Base-by-base conservation (phyloP, 2,888 invertebrate species). In the Theretra japonica region DNA sequence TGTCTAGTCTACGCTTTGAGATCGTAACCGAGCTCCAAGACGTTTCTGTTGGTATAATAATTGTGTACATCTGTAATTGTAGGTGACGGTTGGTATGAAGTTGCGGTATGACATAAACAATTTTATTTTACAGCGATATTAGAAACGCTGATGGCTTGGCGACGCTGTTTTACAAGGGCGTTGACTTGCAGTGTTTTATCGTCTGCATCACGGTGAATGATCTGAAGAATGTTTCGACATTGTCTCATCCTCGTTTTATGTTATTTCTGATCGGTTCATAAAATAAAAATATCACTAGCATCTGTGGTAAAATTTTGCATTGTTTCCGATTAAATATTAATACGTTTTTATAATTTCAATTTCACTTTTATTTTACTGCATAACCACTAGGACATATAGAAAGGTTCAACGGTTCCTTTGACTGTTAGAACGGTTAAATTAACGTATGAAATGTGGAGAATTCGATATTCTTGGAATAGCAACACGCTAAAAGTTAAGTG, bases 1-100 rank as follows among this genome's bases (percentile, higher is more conserved):
- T 62, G 65, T 65, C 48, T 58, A 58, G 23, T 58, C 58, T 48
- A 48, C 41, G 48, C 65, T 23, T 65, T 65, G 48, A 65, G 41
- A 21, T 23, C 23, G 65, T 60, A 65, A 65, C 65, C 65, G 65
- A 21, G 48, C 17, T 23, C 15, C 21, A 41, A 53, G 50, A 53
- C 19, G 50, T 53, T 53, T 6, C 50, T 41, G 41, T 65, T 23
- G 21, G 17, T 15, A 48, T 65, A 48, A 65, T 65, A 48, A 65
- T 65, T 65, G 48, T 65, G 41, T 41, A 48, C 65, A 48, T 58
- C 23, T 41, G 65, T 65, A 48, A 48, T 65, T 65, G 23, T 17
- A 48, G 65, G 21, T 48, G 23, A 65, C 17, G 23, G 41, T 21
- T n/a, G 41, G 30, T 30, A 30, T 23, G 48, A 23, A 23, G 41